Conservation (phyloP, 2,797 vertebrate species). For the Morus bassanus region DNA sequence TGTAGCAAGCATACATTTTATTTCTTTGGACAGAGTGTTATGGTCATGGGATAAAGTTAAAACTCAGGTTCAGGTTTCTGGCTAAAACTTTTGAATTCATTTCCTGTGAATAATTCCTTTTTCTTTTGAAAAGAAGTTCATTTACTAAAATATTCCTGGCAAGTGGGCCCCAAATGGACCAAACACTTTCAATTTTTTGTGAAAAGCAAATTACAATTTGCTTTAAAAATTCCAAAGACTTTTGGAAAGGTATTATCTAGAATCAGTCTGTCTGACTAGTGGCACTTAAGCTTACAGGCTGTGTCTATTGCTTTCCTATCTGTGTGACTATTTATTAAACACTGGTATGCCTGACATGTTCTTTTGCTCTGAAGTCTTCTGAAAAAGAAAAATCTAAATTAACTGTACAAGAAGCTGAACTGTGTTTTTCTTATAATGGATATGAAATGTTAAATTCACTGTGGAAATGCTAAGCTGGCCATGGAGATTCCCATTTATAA, state of each 20-base stretch:
- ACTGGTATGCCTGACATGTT: not conserved
- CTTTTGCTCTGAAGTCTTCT: not conserved
- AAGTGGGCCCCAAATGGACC: not conserved
- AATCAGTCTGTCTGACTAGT: not conserved
- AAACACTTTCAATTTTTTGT: not conserved
- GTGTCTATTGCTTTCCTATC: not conserved
- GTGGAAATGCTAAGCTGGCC: not conserved
- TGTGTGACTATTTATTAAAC: not conserved
- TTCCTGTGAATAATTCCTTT: not conserved
- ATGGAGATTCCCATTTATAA: not conserved
- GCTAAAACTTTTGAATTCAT: not conserved
- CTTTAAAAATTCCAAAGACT: not conserved
- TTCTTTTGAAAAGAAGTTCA: not conserved
- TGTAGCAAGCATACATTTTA: not conserved
- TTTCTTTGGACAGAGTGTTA: not conserved
- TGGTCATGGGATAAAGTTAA: not conserved
- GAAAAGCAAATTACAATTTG: not conserved
- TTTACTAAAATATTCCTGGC: not conserved
- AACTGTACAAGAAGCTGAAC: not conserved
- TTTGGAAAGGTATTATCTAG: not conserved
- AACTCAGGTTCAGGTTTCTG: not conserved
- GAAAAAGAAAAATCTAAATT: not conserved
- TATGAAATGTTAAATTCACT: not conserved
- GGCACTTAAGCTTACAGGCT: not conserved
- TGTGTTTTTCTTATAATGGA: not conserved